Evolutionary conservation across 2,113 vertebrate genomes (phyloP), one percentile per base, ranked within the genome.

Genomic region (Platanista minor): DNA sequence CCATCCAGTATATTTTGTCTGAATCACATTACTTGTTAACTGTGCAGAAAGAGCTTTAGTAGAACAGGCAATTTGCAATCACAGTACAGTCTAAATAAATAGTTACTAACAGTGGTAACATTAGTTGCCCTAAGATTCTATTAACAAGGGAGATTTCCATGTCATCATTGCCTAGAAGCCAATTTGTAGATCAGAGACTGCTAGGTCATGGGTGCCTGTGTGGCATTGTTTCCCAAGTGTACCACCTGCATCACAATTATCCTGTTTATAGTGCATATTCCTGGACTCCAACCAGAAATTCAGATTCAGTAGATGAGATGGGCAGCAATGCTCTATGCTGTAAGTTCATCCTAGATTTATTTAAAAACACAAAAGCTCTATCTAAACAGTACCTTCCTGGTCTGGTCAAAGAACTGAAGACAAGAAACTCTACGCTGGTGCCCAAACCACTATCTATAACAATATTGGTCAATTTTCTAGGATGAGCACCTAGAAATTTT

Each of bases 401-500:
- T 69, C 78, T 49, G 27, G 13, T 69, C 72, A 94, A 94, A 92
- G 61, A 87, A 54, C 12, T 36, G 20, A 96, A 72, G 80, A 71
- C 49, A 80, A 96, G 66, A 71, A 94, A 66, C 33, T 39, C 57
- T 67, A 54, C 8, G 13, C 12, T 74, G 33, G 13, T 74, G 61
- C 59, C 62, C 46, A 87, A 31, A 29, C 61, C 14, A 54, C 54
- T 75, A 61, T 91, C 59, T 77, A 11, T 21, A 93, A 82, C 78
- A 82, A 94, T 21, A 72, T 91, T 41, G 82, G 46, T 80, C 74
- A 72, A 3, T 87, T 86, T 97, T 93, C 61, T 74, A 87, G 72
- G 57, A 49, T 89, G 78, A 87, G 23, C 46, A 39, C 57, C 71
- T 75, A 69, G 87, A 97, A 84, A 75, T 97, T 78, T 92, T 80